A percentile compares a stretch with the other conserved stretches of the same genome.
phyloP scores from a whole-genome alignment of 2,888 invertebrate species.

The Helleia helle region DNA sequence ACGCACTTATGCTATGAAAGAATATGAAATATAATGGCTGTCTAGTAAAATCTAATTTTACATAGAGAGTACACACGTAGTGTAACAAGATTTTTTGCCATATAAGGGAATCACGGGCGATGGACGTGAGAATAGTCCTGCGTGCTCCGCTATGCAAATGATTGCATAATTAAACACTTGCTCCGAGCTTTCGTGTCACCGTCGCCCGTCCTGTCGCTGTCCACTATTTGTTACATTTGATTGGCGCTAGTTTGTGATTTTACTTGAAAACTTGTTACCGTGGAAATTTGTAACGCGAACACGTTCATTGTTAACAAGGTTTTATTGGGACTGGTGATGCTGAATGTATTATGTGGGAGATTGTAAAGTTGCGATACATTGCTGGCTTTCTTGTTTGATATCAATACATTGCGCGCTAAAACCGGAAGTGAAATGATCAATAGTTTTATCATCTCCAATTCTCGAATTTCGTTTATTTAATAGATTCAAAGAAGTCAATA shows the following conservation, averaged over 20 bases:
- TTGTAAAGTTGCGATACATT: too few species aligned
- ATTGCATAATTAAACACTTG: conserved; percentile 70
- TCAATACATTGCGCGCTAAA: too few species aligned
- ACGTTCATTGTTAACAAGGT: conserved; percentile 8
- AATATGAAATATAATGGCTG: too few species aligned
- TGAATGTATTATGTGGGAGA: neutral
- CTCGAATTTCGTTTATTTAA: too few species aligned
- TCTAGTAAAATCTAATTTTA: too few species aligned
- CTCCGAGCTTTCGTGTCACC: conserved; percentile 52
- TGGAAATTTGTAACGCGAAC: conserved; percentile 6
- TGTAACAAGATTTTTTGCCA: conserved; percentile 40
- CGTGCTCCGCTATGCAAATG: conserved; percentile 65
- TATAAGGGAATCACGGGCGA: conserved; percentile 45
- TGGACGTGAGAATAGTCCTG: conserved; percentile 65
- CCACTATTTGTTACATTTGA: conserved; percentile 49
- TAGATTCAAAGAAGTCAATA: too few species aligned
- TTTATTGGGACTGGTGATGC: neutral
- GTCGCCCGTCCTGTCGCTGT: conserved; percentile 29
- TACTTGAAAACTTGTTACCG: conserved; percentile 34
- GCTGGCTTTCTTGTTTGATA: too few species aligned
- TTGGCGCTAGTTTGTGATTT: conserved; percentile 56
- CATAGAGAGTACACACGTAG: conserved; percentile 33
- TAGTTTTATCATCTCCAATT: too few species aligned
- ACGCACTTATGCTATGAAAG: too few species aligned
- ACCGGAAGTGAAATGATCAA: too few species aligned